Conservation (phyloP, 2,113 vertebrate species). For the Aepyceros melampus region DNA sequence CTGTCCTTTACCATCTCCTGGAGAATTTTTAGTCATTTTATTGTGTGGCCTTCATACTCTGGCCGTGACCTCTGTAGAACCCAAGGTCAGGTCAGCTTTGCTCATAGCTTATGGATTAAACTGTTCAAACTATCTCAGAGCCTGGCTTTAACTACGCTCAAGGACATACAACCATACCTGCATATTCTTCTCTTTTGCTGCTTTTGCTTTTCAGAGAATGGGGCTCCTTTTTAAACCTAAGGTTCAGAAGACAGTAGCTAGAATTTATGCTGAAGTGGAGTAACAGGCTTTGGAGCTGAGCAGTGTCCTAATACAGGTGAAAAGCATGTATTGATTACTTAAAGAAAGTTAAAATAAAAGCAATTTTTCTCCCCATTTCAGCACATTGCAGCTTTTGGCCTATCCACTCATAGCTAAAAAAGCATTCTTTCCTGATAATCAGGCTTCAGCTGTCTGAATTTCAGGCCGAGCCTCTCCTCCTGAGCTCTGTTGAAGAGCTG, state of each 20-base stretch:
- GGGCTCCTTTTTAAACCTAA: conserved; percentile 60
- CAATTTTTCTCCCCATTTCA: conserved; percentile 83
- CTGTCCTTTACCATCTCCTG: neutral
- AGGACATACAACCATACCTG: conserved; percentile 39
- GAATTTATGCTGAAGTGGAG: conserved; percentile 76
- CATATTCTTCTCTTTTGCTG: conserved; percentile 38
- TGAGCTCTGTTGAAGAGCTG: conserved; percentile 96
- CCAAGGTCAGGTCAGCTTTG: conserved; percentile 62
- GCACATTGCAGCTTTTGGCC: conserved; percentile 95
- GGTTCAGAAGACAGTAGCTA: conserved; percentile 68
- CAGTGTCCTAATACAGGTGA: conserved; percentile 80
- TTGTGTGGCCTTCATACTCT: neutral
- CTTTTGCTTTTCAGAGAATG: neutral
- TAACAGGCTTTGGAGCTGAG: conserved; percentile 71
- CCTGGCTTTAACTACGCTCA: conserved; percentile 40
- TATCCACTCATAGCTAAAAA: conserved; percentile 97
- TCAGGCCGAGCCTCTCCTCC: conserved; percentile 97
- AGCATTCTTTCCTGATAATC: conserved; percentile 99
- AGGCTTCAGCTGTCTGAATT: conserved; percentile 97
- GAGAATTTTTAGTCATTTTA: neutral
- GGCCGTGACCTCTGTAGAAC: conserved; percentile 14
- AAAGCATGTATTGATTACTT: conserved; percentile 85
- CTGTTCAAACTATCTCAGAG: neutral
- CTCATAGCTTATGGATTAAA: conserved; percentile 41
- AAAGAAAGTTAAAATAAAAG: conserved; percentile 88